Conservation (phyloP, 2,797 vertebrate genomes). For the Sebastes baramenuke region DNA sequence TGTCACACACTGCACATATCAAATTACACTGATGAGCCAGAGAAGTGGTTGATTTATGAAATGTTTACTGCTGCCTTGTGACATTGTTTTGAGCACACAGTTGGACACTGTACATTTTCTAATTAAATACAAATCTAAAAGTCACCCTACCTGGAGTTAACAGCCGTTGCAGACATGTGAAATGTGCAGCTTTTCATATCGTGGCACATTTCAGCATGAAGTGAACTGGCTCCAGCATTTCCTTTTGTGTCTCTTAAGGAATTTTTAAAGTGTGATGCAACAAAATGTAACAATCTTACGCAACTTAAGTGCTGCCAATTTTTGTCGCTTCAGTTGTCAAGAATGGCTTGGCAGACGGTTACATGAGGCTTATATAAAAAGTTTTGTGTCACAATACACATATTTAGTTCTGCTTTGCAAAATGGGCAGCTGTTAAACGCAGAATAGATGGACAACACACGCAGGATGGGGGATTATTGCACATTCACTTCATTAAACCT, state of each 20-base stretch:
- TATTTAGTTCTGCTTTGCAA: conserved; percentile 23
- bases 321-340: conserved; percentile 25
- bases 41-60: neutral
- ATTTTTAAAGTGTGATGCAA: conserved; percentile 67
- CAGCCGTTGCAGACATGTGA: neutral
- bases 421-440: neutral
- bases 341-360: conserved; percentile 5
- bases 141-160: neutral
- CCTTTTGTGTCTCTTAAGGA: conserved; percentile 28
- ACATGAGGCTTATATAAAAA: neutral
- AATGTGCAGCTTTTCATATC: conserved; percentile 27
- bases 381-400: neutral
- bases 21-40: neutral
- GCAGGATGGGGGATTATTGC: neutral
- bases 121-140: neutral
- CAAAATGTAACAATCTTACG: conserved; percentile 49
- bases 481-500: neutral
- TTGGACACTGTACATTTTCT: neutral
- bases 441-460: neutral
- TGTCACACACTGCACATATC: neutral
- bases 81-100: neutral
- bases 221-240: conserved; percentile 10
- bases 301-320: conserved; percentile 42
- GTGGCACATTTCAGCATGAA: conserved; percentile 38
- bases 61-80: neutral